Evolutionary conservation across 2,113 vertebrate genomes (phyloP), one percentile per base, ranked within the genome.

Genomic region (Coreoperca whiteheadi): DNA sequence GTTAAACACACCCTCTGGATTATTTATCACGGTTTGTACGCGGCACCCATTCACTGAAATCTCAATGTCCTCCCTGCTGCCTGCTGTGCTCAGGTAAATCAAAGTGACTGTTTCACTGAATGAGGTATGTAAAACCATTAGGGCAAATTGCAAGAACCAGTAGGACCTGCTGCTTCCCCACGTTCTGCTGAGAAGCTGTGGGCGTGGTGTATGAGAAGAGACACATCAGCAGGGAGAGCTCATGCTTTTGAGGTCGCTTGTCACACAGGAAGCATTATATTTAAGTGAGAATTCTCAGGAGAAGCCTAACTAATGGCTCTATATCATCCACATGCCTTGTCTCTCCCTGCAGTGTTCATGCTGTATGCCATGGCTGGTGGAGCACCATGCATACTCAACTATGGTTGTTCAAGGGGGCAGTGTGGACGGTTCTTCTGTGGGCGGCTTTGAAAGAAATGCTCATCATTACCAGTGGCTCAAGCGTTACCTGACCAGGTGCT

Each of bases 41-140:
- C 57, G 73, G 80, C 78, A 88, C 81, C 90, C 90, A 79, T 93
- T 86, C 81, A 50, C 88, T 71, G 74, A 87, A 91, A 88, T 90
- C 88, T 81, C 88, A 86, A 79, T 89, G 91, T 89, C 87, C 88
- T 84, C 82, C 54, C 67, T 80, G 86, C 89, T 89, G 78, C 87
- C 83, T 74, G 66, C 76, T 86, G 78, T 46, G 34, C 84, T 85
- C 91, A 94, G 94, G 94, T 95, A 94, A 95, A 95, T 95, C 95
- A 95, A 93, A 94, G 89, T 91, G 93, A 94, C 93, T 93, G 83
- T 91, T 93, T 87, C 90, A 78, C 82, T 87, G 93, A 90, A 85
- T 83, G 89, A 86, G 81, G 74, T 91, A 88, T 91, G 90, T 92
- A 91, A 91, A 94, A 93, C 88, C 87, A 92, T 92, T 91, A 90